Evolutionary conservation across 2,113 vertebrate species (phyloP).

Genomic region (Phalacrocorax brasilianus): DNA sequence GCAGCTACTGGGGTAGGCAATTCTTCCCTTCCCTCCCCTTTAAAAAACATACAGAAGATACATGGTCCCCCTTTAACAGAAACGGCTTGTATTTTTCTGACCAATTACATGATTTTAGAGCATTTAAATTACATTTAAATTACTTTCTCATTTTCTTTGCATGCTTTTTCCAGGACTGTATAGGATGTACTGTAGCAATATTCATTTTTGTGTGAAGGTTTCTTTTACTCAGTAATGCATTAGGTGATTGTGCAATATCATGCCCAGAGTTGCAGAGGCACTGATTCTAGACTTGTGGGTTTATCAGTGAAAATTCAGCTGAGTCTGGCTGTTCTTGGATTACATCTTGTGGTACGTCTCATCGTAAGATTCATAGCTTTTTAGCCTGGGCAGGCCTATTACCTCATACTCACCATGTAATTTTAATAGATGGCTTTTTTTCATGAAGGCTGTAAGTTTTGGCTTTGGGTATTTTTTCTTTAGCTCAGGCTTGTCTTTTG

Average conservation of each 20-base stretch:
- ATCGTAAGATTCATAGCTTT: not conserved
- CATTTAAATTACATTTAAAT: not conserved
- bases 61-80: not conserved
- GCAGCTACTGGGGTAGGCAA: not conserved
- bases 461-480: not conserved
- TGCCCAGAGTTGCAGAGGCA: not conserved
- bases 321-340: not conserved
- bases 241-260: not conserved
- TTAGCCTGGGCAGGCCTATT: not conserved
- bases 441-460: not conserved
- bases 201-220: not conserved
- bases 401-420: not conserved
- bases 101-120: not conserved
- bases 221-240: fast-evolving
- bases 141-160: not conserved
- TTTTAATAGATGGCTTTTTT: not conserved
- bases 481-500: not conserved
- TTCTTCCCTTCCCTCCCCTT: not conserved
- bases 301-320: not conserved
- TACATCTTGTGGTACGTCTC: not conserved
- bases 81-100: not conserved
- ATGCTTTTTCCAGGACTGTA: not conserved
- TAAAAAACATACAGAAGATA: not conserved
- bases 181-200: not conserved
- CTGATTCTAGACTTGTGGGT: not conserved